Evolutionary conservation across 1,140 invertebrate species (phyloP).

Genomic region (Stratiolaelaps scimitus): DNA sequence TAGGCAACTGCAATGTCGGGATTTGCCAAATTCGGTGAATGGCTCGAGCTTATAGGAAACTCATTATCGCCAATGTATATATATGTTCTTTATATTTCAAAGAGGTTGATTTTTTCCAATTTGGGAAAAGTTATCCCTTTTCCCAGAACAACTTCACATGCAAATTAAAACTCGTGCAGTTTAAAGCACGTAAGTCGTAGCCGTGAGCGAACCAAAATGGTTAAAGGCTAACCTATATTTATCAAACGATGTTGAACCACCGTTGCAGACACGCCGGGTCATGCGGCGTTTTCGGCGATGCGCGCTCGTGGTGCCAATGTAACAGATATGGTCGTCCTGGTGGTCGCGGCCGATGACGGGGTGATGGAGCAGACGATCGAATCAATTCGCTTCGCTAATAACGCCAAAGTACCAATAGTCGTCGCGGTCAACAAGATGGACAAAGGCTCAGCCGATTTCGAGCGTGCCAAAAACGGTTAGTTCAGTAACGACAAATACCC

Average conservation of each 20-base stretch:
- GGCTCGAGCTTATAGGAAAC: too few relatives aligned
- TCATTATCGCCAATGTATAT: too few relatives aligned
- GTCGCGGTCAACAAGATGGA: constrained; percentile 99
- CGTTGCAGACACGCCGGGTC: constrained; percentile 98
- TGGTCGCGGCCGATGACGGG: constrained; percentile 96
- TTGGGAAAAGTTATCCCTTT: too few relatives aligned
- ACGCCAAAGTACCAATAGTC: constrained; percentile 76
- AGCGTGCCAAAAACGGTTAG: constrained; percentile 33
- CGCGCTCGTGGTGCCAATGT: constrained; percentile 71
- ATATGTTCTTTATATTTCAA: too few relatives aligned
- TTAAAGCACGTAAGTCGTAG: too few relatives aligned
- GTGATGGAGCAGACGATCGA: constrained; percentile 90
- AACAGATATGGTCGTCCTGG: constrained; percentile 89
- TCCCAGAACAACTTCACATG: too few relatives aligned
- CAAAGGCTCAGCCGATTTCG: constrained; percentile 62
- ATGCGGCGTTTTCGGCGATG: constrained; percentile 89
- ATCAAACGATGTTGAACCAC: constrained; percentile 59
- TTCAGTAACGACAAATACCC: too few relatives aligned
- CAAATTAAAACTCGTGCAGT: too few relatives aligned
- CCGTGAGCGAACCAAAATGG: too few relatives aligned
- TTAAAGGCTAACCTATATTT: constrained; percentile 51
- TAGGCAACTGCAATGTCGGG: too few relatives aligned
- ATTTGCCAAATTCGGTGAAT: too few relatives aligned
- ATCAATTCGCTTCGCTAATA: constrained; percentile 46
- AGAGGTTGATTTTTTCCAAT: too few relatives aligned